Percentiles rank a stretch among this genome's conserved stretches.
Evolutionary conservation across 1,140 invertebrate species (phyloP).

Genomic region (Melanaphis sacchari): DNA sequence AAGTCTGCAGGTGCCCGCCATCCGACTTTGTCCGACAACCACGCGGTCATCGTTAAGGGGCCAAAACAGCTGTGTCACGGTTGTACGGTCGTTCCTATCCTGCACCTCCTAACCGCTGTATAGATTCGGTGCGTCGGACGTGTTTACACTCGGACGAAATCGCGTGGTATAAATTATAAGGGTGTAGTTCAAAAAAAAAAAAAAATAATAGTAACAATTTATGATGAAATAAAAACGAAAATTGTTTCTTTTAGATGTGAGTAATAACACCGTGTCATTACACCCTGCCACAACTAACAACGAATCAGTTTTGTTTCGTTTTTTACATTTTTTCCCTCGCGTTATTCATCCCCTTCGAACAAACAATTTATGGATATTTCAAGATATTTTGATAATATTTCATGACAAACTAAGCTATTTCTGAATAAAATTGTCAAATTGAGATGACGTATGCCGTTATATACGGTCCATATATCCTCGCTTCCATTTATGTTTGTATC

Average conservation of each 20-base stretch:
- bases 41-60: conserved; percentile 29
- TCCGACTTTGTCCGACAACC: neutral
- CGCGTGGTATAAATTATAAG: neutral
- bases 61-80: neutral
- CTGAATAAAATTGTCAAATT: neutral
- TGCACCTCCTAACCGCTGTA: neutral
- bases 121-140: neutral
- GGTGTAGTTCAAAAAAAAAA: neutral
- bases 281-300: neutral
- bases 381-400: neutral
- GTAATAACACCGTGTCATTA: neutral
- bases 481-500: neutral
- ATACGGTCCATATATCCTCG: neutral
- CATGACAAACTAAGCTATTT: neutral
- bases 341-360: neutral
- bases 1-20: neutral
- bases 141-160: neutral
- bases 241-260: neutral
- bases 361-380: neutral
- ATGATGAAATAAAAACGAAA: neutral
- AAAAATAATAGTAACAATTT: neutral
- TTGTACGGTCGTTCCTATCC: neutral
- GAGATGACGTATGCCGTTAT: neutral
- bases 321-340: neutral
- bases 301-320: neutral